A percentile compares a stretch with the other conserved stretches of the same genome.
These are phyloP conservation scores for Atherinomorus stipes DNA, from an alignment of 2,113 vertebrate species.

Conservation along the genomic window DNA sequence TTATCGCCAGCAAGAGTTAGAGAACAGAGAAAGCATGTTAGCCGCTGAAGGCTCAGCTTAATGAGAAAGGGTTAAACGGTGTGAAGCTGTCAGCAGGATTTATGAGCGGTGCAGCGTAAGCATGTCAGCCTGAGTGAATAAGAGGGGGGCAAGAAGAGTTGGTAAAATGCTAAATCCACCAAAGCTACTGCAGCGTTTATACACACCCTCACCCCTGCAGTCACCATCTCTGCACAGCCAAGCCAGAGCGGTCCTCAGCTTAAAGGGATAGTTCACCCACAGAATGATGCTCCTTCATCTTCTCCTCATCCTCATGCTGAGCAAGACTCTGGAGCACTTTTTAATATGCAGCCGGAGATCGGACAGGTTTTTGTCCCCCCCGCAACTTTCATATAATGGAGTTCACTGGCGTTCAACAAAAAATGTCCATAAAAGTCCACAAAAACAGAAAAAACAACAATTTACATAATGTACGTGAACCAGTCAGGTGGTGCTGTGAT, in stretches of 20 bases:
- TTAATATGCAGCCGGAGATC: too few species aligned
- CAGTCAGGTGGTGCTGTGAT: too few species aligned
- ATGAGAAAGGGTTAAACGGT: conserved; percentile 44
- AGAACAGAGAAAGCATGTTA: conserved; percentile 66
- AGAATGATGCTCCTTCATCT: too few species aligned
- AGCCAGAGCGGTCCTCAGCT: background rate
- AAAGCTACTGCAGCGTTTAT: conserved; percentile 29
- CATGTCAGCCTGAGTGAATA: conserved; percentile 53
- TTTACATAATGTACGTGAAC: too few species aligned
- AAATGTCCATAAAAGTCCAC: too few species aligned
- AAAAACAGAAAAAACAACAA: too few species aligned
- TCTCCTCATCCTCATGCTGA: too few species aligned
- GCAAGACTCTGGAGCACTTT: too few species aligned
- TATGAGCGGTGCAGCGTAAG: conserved; percentile 51
- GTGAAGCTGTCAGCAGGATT: conserved; percentile 47
- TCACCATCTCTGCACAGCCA: background rate
- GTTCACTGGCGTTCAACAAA: too few species aligned
- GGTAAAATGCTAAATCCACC: conserved; percentile 52
- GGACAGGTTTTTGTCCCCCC: too few species aligned
- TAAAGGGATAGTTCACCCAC: too few species aligned
- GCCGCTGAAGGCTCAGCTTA: conserved; percentile 29
- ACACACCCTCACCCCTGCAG: conserved; percentile 20
- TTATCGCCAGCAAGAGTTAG: conserved; percentile 74
- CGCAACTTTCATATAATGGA: too few species aligned
- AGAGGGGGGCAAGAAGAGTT: conserved; percentile 54